Evolutionary conservation across 2,797 vertebrate genomes (phyloP), one percentile per base, ranked within the genome.

Genomic region (Lepilemur ruficaudatus): DNA sequence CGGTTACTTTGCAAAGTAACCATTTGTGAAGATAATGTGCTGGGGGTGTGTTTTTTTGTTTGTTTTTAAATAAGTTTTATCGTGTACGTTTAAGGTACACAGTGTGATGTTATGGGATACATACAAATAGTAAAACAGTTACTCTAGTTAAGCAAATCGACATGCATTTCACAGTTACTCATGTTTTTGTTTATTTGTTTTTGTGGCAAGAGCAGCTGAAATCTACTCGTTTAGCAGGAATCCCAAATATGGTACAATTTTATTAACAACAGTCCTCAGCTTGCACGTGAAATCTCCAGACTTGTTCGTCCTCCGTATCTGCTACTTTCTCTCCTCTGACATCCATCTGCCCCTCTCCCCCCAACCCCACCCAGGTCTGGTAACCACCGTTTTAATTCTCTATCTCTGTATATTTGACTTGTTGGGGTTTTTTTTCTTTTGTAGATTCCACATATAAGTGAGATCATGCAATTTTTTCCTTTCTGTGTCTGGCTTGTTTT

Each of bases 1-100:
- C 85, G 67, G 17, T 28, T 81, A 61, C 32, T 96, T 95, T 72
- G 38, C 89, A 97, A 84, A 73, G n/a, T 84, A 76, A 89, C 72
- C 83, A 61, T 59, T 96, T 76, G 8, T 78, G 48, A 80, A 89
- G 46, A 78, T 81, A 59, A 86, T 52, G 22, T 35, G 43, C 35
- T 67, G 50, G 5, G 13, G 38, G 38, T 38, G 38, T 38, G 1
- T 18, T 52, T 52, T 15, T 46, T 55, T 59, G n/a, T 55, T 82
- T 75, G 41, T 89, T 82, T 79, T 75, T 41, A 94, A 91, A 65
- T 78, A 70, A 78, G 3, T 7, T 25, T 69, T 81, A 30, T 32
- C 15, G 7, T 81, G 35, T 59, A 63, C 41, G 32, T 32, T 82
- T 69, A 55, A 67, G 22, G 25, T 23, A 48, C 11, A 0, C 7